These are phyloP conservation scores for Pollenia angustigena DNA, from an alignment of 2,888 invertebrate species.

Conservation along the genomic window DNA sequence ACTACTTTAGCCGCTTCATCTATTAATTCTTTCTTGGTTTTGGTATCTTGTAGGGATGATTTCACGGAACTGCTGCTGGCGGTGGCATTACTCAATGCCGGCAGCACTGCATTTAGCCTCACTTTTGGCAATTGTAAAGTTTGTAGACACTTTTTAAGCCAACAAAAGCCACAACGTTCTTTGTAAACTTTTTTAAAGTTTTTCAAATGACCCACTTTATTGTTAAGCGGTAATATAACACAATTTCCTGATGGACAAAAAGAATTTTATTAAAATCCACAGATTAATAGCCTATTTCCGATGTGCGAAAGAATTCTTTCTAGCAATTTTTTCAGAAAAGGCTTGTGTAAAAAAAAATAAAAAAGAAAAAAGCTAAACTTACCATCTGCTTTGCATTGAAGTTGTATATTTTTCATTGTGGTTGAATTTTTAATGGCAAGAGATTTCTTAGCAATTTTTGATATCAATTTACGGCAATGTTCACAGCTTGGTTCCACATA, in stretches of 20 bases:
- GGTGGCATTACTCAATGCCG: slow-evolving; percentile 79
- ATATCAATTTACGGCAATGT: slow-evolving; percentile 93
- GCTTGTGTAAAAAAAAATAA: neutral
- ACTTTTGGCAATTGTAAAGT: slow-evolving; percentile 91
- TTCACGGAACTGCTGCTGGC: slow-evolving; percentile 24
- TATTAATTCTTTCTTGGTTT: slow-evolving; percentile 62
- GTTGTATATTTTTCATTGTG: slow-evolving; percentile 84
- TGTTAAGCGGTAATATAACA: slow-evolving; percentile 88
- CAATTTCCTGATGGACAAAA: slow-evolving; percentile 86
- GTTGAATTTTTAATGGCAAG: slow-evolving; percentile 73
- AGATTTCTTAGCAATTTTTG: slow-evolving; percentile 89
- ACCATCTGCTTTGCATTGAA: slow-evolving; percentile 82
- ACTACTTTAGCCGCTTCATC: slow-evolving; percentile 61
- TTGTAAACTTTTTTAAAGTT: slow-evolving; percentile 87
- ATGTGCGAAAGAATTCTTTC: neutral
- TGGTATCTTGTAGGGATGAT: slow-evolving; percentile 51
- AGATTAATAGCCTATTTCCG: neutral
- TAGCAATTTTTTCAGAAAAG: neutral
- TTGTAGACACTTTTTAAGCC: slow-evolving; percentile 93
- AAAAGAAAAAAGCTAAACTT: slow-evolving; percentile 57
- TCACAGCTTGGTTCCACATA: slow-evolving; percentile 94
- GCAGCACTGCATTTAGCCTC: slow-evolving; percentile 89
- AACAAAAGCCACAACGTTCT: slow-evolving; percentile 93
- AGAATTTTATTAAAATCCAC: neutral
- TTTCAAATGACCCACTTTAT: slow-evolving; percentile 85